phyloP scores from a whole-genome alignment of 2,113 vertebrate genomes.

The Ptyas mucosa region DNA sequence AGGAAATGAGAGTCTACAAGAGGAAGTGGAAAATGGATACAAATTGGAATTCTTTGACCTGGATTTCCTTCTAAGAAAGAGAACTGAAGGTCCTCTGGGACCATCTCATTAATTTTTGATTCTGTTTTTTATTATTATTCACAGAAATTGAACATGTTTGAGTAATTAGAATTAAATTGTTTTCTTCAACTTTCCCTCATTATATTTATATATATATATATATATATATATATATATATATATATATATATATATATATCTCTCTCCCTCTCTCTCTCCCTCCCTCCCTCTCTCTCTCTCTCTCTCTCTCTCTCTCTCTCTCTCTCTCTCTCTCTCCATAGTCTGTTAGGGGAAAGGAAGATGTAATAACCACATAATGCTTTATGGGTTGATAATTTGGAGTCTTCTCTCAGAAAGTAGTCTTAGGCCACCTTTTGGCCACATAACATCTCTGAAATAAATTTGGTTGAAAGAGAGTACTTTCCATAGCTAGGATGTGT shows the following conservation, averaged over 20 bases:
- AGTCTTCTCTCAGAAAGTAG: background rate
- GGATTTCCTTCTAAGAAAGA: background rate
- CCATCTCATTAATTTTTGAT: background rate
- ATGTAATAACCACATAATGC: background rate
- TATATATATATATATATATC: no score
- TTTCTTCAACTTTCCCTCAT: background rate
- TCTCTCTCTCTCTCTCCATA: background rate
- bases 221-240: no score
- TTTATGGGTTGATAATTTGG: background rate
- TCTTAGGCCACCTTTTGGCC: background rate
- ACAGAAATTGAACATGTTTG: background rate
- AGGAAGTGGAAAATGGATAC: slow-evolving; percentile 10
- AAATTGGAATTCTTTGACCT: background rate
- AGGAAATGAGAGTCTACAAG: slow-evolving; percentile 3
- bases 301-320: background rate
- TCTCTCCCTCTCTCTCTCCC: no score
- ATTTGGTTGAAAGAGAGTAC: background rate
- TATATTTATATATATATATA: no score
- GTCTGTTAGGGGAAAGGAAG: background rate
- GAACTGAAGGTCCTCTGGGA: background rate
- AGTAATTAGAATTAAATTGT: background rate
- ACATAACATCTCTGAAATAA: background rate
- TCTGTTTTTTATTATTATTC: background rate
- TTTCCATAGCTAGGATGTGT: background rate
- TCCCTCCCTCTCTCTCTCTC: no score